A percentile compares a stretch with the other conserved stretches of the same genome.
Conservation (phyloP, 2,888 invertebrate species). For the Hymenopus coronatus region DNA sequence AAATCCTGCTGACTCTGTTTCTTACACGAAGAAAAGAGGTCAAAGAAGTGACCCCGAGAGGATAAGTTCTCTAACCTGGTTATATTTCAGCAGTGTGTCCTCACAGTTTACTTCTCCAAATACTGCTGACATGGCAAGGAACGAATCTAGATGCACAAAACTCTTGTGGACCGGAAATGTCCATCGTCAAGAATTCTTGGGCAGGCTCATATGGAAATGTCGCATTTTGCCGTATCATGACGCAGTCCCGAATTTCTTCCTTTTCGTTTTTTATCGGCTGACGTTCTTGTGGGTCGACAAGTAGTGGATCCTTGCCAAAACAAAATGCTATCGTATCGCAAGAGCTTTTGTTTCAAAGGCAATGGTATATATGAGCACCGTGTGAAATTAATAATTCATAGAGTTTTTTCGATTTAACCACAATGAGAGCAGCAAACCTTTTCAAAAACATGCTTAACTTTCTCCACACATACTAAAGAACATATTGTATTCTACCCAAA, state of each 20-base stretch:
- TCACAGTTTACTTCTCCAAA: neutral
- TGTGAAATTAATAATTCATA: neutral
- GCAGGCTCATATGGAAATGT: neutral
- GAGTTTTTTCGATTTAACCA: neutral
- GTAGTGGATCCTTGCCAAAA: neutral
- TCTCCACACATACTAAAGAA: too few species aligned
- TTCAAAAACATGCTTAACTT: neutral
- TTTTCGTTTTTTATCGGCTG: neutral
- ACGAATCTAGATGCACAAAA: neutral
- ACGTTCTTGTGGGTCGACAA: neutral
- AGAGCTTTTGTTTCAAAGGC: neutral
- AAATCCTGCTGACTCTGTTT: neutral
- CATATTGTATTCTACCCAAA: too few species aligned
- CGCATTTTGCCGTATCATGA: neutral
- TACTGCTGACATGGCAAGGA: neutral
- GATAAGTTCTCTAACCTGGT: neutral
- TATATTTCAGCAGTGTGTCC: neutral
- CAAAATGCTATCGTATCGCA: neutral
- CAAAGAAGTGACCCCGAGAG: neutral
- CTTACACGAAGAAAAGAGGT: neutral
- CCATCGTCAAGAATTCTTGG: neutral
- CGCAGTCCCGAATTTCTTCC: neutral
- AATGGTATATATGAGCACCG: neutral
- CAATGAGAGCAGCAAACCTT: neutral
- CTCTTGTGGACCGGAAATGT: neutral